Evolutionary conservation across 2,113 vertebrate genomes (phyloP).

Genomic region (Salvelinus namaycush): DNA sequence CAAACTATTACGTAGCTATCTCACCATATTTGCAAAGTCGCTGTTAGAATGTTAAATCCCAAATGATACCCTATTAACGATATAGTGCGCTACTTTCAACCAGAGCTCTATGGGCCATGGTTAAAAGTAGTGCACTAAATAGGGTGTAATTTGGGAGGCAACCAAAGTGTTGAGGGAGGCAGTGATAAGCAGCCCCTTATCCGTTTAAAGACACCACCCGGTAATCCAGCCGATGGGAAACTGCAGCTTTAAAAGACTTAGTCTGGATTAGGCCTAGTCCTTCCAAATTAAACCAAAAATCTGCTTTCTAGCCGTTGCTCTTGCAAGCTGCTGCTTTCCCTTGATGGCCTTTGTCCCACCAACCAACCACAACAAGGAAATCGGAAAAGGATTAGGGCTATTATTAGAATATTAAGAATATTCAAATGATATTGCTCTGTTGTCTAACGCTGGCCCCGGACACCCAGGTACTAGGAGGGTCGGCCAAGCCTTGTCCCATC

Average conservation of each 20-base stretch:
- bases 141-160: no score
- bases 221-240: constrained; percentile 69
- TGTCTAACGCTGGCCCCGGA: constrained; percentile 28
- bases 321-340: constrained; percentile 72
- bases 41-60: constrained; percentile 12
- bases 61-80: no score
- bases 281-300: constrained; percentile 82
- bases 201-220: constrained; percentile 77
- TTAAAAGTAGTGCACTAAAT: no score
- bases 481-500: constrained; percentile 8
- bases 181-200: constrained; percentile 76
- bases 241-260: constrained; percentile 76
- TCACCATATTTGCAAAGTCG: constrained; percentile 58
- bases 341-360: constrained; percentile 54
- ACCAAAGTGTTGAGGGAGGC: constrained; percentile 67
- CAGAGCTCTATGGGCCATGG: no score
- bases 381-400: constrained; percentile 40
- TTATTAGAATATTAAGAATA: constrained; percentile 61
- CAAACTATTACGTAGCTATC: constrained; percentile 43
- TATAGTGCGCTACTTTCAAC: no score
- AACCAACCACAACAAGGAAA: constrained; percentile 50
- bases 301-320: constrained; percentile 74
- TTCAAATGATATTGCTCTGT: constrained; percentile 17
- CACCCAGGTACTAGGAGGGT: constrained; percentile 22
- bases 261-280: constrained; percentile 80